Evolutionary conservation across 1,140 invertebrate species (phyloP).

Genomic region (Lucilia sericata): DNA sequence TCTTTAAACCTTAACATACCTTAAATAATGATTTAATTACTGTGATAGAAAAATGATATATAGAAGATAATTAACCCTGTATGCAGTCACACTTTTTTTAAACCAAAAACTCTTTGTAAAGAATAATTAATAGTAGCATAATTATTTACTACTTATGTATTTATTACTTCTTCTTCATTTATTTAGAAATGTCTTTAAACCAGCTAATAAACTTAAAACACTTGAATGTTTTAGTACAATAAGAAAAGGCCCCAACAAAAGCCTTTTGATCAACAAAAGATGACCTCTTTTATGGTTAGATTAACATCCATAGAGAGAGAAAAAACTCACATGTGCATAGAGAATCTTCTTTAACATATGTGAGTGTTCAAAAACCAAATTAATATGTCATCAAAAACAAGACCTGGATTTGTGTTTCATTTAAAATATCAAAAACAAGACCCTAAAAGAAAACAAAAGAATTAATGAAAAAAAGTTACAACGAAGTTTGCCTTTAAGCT

Average conservation of each 20-base stretch:
- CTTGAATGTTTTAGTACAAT: too few species aligned
- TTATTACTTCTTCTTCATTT: too few species aligned
- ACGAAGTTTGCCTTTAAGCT: too few species aligned
- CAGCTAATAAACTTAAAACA: too few species aligned
- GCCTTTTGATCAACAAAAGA: not conserved
- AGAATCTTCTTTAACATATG: not conserved
- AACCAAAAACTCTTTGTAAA: not conserved
- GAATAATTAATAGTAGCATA: not conserved
- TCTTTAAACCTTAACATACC: not conserved
- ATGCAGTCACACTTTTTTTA: not conserved
- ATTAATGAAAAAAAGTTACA: too few species aligned
- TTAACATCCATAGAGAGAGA: not conserved
- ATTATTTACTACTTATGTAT: not conserved
- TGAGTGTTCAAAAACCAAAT: not conserved
- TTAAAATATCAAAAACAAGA: too few species aligned
- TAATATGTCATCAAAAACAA: conserved; percentile 24
- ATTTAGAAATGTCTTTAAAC: too few species aligned
- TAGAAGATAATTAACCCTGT: not conserved
- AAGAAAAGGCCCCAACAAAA: not conserved
- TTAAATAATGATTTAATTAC: conserved; percentile 6
- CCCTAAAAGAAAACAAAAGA: too few species aligned
- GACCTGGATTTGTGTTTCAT: too few species aligned
- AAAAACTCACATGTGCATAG: not conserved
- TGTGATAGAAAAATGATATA: not conserved
- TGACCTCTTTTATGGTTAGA: conserved; percentile 24